Evolutionary conservation across 2,888 invertebrate species (phyloP).

Genomic region (Stictocephala bisonia): DNA sequence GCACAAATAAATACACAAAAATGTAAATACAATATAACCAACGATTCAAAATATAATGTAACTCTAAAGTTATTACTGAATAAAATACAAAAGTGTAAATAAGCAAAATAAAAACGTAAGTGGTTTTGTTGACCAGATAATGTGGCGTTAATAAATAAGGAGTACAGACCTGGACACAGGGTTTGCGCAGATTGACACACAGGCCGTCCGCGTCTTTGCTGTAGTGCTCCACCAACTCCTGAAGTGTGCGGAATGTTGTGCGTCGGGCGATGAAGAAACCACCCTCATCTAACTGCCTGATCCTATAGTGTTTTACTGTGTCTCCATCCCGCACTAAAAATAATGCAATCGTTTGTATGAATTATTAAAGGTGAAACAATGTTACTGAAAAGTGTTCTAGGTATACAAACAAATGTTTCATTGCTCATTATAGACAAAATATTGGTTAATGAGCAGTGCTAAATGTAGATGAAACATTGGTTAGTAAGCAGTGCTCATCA

Average conservation of each 20-base stretch:
- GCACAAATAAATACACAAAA: too few species aligned
- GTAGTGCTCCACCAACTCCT: slow-evolving; percentile 98
- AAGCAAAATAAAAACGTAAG: slow-evolving; percentile 17
- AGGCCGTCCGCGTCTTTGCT: slow-evolving; percentile 98
- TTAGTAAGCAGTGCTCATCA: too few species aligned
- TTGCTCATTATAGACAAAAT: too few species aligned
- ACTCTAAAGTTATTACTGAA: too few species aligned
- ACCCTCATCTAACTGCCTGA: slow-evolving; percentile 97
- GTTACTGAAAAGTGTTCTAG: background rate
- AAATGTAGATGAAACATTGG: too few species aligned
- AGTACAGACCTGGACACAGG: slow-evolving; percentile 86
- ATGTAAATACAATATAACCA: too few species aligned
- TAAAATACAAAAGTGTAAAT: background rate
- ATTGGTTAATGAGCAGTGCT: too few species aligned
- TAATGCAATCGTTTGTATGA: slow-evolving; percentile 30
- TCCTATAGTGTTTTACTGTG: slow-evolving; percentile 99
- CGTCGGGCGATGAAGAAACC: slow-evolving; percentile 99
- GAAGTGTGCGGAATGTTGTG: slow-evolving; percentile 96
- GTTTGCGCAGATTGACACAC: slow-evolving; percentile 96
- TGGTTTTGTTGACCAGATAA: too few species aligned
- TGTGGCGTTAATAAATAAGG: background rate
- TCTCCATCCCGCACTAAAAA: slow-evolving; percentile 95
- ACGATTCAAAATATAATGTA: background rate
- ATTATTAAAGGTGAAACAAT: slow-evolving; percentile 49
- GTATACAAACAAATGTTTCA: too few species aligned